Base-by-base conservation (phyloP, 2,888 invertebrate genomes). In the Trachelus stipa region DNA sequence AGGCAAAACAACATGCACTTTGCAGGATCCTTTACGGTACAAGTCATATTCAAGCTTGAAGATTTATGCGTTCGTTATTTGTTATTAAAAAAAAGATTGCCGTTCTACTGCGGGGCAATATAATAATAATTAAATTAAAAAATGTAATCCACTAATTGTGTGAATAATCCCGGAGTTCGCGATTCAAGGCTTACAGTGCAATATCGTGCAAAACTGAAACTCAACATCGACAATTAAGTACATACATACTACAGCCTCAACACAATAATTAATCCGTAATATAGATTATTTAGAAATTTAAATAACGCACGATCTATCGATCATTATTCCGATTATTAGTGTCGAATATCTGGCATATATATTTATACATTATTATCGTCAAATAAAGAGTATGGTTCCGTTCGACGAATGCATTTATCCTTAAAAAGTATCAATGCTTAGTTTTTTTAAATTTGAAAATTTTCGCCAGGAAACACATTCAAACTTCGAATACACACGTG, bases 361-460 rank as follows among this genome's bases (percentile, higher is more conserved):
- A 73, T 81, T 75, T 82, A 77, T 79, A 78, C 79, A 80, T 77
- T 80, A 78, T 74, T 80, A 78, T 77, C 74, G 77, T 34, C 78
- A 79, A 79, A 35, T 79, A 69, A 76, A 73, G 79, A 82, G 79
- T 71, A 83, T 74, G 80, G 79, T 80, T 80, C 78, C 69, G 69
- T 74, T 74, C 77, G 78, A 79, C 71, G 68, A 40, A 56, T 12
- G 34, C 40, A 40, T 33, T 69, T 30, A 69, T 69, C 31, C 4
- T 69, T 56, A 78, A 75, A 73, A 73, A 77, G 34, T 76, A 12
- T 56, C 30, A 56, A 69, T 30, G 30, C 69, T 30, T 69, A 31
- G 1, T 33, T 30, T 31, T 30, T 1, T 6, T 2, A 11, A 69
- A 69, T 30, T 69, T 15, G 2, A 11, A 30, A 31, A 31, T 2